Conservation (phyloP, 1,140 invertebrate species). For the Bombus confusus region DNA sequence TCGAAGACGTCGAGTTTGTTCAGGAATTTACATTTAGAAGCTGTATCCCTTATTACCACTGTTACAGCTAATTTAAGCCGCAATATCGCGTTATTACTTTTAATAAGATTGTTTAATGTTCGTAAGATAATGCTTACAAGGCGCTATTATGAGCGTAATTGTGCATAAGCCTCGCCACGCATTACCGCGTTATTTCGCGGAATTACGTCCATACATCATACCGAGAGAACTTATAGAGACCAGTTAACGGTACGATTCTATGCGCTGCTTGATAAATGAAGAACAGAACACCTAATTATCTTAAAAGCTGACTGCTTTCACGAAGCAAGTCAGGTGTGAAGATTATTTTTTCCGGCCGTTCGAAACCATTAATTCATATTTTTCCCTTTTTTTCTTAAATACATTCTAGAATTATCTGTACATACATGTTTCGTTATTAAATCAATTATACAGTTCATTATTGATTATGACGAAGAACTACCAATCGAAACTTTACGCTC, state of each 20-base stretch:
- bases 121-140: slow-evolving; percentile 25
- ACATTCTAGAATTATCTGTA: background rate
- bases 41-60: background rate
- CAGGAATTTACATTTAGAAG: slow-evolving; percentile 1
- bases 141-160: slow-evolving; percentile 11
- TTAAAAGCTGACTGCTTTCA: slow-evolving; percentile 22
- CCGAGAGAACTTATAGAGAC: slow-evolving; percentile 2
- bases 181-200: slow-evolving; percentile 11
- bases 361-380: slow-evolving; percentile 4
- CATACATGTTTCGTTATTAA: background rate
- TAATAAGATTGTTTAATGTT: slow-evolving; percentile 37
- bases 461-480: background rate
- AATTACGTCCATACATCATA: slow-evolving; percentile 19
- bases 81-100: slow-evolving; percentile 12
- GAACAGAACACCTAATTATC: slow-evolving; percentile 20
- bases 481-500: background rate
- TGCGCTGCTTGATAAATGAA: slow-evolving; percentile 12
- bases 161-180: slow-evolving; percentile 1
- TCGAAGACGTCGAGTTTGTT: background rate
- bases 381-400: background rate
- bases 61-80: slow-evolving; percentile 17
- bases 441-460: too few species aligned
- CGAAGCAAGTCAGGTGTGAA: slow-evolving; percentile 13
- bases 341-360: background rate
- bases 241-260: slow-evolving; percentile 23